Percentiles rank a stretch among this genome's conserved stretches.
phyloP scores from a whole-genome alignment of 2,797 vertebrate species.

The Heteromormyrus szaboi region DNA sequence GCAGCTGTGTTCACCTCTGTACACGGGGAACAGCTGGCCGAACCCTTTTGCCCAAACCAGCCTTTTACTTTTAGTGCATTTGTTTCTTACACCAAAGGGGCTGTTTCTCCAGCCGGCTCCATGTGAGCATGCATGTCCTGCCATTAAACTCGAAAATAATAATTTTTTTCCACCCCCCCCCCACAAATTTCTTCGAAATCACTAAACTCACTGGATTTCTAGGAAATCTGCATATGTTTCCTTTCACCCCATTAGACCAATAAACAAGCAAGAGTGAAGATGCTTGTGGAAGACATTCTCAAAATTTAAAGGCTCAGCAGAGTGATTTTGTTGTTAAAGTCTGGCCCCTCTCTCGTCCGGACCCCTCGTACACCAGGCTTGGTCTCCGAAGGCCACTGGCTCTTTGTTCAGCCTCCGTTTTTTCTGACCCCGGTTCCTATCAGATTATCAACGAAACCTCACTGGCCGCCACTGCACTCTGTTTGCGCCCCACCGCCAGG shows the following conservation, averaged over 20 bases:
- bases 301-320: slow-evolving; percentile 5
- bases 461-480: not conserved
- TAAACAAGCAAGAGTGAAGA: slow-evolving; percentile 7
- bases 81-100: not conserved
- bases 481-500: not conserved
- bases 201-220: not conserved
- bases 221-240: slow-evolving; percentile 12
- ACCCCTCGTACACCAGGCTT: not conserved
- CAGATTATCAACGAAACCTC: not conserved
- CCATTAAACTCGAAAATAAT: not conserved
- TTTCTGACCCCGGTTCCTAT: not conserved
- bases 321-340: not conserved
- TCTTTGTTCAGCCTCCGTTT: not conserved
- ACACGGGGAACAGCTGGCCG: not conserved
- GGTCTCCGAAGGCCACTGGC: not conserved
- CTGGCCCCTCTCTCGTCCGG: not conserved
- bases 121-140: not conserved
- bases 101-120: not conserved
- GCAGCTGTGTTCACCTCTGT: not conserved
- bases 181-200: not conserved
- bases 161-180: not conserved
- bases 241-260: not conserved
- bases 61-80: not conserved
- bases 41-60: not conserved
- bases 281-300: slow-evolving; percentile 5